Conservation (phyloP, 1,140 invertebrate genomes). For the Tyrophagus putrescentiae region DNA sequence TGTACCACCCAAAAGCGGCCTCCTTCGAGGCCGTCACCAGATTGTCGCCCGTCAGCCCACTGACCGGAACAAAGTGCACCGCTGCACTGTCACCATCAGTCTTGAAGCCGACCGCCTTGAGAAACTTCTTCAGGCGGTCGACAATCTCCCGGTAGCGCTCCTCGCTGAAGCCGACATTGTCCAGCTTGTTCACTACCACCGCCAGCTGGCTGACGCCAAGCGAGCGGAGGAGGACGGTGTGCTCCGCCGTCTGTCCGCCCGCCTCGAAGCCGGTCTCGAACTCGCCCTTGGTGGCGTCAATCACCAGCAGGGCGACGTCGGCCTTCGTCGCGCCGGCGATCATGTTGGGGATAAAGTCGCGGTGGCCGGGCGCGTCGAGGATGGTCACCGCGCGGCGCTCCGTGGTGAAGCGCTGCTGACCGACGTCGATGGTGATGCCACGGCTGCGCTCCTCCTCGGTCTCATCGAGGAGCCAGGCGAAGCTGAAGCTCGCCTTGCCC, state of each 20-base stretch:
- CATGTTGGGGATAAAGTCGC: slow-evolving; percentile 98
- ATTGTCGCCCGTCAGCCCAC: slow-evolving; percentile 86
- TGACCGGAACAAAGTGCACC: slow-evolving; percentile 72
- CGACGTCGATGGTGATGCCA: slow-evolving; percentile 94
- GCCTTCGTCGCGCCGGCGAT: slow-evolving; percentile 92
- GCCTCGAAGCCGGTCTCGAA: slow-evolving; percentile 97
- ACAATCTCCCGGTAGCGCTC: slow-evolving; percentile 72
- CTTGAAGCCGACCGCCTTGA: slow-evolving; percentile 87
- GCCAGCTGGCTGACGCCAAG: slow-evolving; percentile 67
- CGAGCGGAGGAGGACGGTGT: slow-evolving; percentile 79
- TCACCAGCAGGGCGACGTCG: slow-evolving; percentile 86
- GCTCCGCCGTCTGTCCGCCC: slow-evolving; percentile 93
- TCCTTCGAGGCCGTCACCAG: slow-evolving; percentile 53
- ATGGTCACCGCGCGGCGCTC: slow-evolving; percentile 64
- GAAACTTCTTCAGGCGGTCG: slow-evolving; percentile 64
- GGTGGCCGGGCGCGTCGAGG: slow-evolving; percentile 93
- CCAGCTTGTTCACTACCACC: slow-evolving; percentile 71
- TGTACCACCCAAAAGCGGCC: slow-evolving; percentile 58
- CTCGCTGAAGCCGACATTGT: slow-evolving; percentile 60
- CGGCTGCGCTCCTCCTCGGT: slow-evolving; percentile 83
- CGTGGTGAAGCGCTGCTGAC: slow-evolving; percentile 82
- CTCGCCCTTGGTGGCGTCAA: slow-evolving; percentile 83
- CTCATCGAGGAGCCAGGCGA: slow-evolving; percentile 98
- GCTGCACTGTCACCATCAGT: slow-evolving; percentile 62
- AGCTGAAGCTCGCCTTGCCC: slow-evolving; percentile 95